Conservation (phyloP, 2,888 invertebrate genomes). For the Hyalella azteca region DNA sequence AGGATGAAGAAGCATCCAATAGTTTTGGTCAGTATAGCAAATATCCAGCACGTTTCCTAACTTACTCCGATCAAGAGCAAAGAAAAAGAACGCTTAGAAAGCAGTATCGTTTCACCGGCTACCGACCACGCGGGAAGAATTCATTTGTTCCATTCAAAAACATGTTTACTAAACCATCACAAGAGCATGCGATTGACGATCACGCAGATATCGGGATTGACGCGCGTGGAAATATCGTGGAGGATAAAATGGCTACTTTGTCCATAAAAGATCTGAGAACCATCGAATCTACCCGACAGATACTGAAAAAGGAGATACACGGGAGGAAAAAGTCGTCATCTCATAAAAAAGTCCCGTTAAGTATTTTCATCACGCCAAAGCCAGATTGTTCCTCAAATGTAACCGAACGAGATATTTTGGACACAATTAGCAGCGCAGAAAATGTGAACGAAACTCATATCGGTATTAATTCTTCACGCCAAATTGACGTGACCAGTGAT, state of each 20-base stretch:
- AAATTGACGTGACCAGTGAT: no score
- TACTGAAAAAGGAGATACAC: not conserved
- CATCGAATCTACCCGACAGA: not conserved
- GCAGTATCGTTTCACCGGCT: not conserved
- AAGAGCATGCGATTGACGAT: not conserved
- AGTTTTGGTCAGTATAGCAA: no score
- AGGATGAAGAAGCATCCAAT: not conserved
- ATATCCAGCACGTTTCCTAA: no score
- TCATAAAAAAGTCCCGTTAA: not conserved
- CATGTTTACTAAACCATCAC: not conserved
- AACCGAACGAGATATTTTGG: no score
- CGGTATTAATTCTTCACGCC: no score
- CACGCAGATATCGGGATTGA: no score
- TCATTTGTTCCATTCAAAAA: not conserved
- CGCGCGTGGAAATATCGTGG: no score
- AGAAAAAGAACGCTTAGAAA: not conserved
- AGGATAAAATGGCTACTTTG: not conserved
- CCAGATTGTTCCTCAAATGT: not conserved
- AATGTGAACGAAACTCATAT: no score
- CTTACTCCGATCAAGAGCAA: not conserved
- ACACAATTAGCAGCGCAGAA: no score
- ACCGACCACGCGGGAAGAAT: not conserved
- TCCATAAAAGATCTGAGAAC: not conserved
- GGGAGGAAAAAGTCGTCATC: not conserved
- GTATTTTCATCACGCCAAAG: slow-evolving; percentile 2